Conservation (phyloP, 2,888 invertebrate species). For the Andrena marginata region DNA sequence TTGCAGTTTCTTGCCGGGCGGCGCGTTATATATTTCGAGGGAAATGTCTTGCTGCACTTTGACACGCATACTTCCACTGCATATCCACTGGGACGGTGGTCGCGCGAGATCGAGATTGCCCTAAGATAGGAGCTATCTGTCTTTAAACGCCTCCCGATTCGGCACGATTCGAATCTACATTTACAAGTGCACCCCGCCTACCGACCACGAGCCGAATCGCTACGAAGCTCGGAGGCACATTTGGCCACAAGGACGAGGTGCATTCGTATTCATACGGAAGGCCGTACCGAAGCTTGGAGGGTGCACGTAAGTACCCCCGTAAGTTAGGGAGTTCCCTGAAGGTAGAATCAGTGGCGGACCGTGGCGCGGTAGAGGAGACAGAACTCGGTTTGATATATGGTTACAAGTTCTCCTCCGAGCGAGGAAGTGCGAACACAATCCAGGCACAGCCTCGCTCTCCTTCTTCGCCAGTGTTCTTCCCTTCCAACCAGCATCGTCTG, state of each 20-base stretch:
- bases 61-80: not conserved
- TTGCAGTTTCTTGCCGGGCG: not conserved
- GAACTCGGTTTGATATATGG: constrained; percentile 79
- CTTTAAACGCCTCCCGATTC: constrained; percentile 36
- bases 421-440: constrained; percentile 77
- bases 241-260: constrained; percentile 59
- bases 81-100: not conserved
- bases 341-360: constrained; percentile 69
- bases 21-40: not conserved
- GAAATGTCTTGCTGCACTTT: not conserved
- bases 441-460: constrained; percentile 72
- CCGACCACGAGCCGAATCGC: constrained; percentile 9
- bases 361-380: constrained; percentile 71
- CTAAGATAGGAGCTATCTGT: constrained; percentile 19
- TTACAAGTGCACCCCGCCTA: constrained; percentile 13
- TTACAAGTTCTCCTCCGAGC: constrained; percentile 73
- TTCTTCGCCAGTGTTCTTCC: constrained; percentile 20
- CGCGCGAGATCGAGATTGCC: not conserved
- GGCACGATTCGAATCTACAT: constrained; percentile 51
- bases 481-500: not conserved
- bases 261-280: constrained; percentile 73
- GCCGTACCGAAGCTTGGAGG: constrained; percentile 61
- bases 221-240: constrained; percentile 45
- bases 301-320: constrained; percentile 71
- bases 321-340: constrained; percentile 74